These are phyloP conservation scores for Rotaria magnacalcarata DNA, from an alignment of 2,888 invertebrate genomes.

Conservation along the genomic window DNA sequence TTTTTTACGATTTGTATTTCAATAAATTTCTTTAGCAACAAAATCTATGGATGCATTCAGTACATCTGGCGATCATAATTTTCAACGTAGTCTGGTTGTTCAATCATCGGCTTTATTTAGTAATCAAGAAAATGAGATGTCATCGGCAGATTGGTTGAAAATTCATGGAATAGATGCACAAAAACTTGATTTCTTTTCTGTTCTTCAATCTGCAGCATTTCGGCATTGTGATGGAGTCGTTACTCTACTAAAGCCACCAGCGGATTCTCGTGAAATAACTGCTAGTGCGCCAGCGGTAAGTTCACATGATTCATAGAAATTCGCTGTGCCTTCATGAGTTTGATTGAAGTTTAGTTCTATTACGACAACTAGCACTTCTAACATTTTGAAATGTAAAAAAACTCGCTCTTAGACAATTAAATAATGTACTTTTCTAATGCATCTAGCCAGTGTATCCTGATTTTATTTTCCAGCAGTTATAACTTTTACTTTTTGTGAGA, in stretches of 20 bases:
- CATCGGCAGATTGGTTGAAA: slow-evolving; percentile 56
- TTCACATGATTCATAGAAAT: slow-evolving; percentile 38
- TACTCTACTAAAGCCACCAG: slow-evolving; percentile 52
- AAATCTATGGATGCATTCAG: slow-evolving; percentile 49
- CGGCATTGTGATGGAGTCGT: slow-evolving; percentile 58
- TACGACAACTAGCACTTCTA: too few relatives aligned
- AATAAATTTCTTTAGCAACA: not conserved
- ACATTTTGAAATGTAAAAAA: too few relatives aligned
- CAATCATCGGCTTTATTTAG: slow-evolving; percentile 15
- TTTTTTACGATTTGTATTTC: too few relatives aligned
- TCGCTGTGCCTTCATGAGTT: not conserved
- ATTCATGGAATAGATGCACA: slow-evolving; percentile 55
- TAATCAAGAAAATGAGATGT: slow-evolving; percentile 55
- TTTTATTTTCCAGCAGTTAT: too few relatives aligned
- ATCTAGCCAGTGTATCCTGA: too few relatives aligned
- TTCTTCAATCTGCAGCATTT: slow-evolving; percentile 56
- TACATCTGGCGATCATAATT: slow-evolving; percentile 27
- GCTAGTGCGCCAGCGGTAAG: slow-evolving; percentile 29
- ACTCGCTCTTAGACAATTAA: too few relatives aligned
- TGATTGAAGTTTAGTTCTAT: too few relatives aligned
- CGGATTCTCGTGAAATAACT: slow-evolving; percentile 47
- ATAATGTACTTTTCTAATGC: too few relatives aligned
- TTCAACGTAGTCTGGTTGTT: slow-evolving; percentile 33
- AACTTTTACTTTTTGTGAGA: too few relatives aligned
- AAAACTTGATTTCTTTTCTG: slow-evolving; percentile 55